phyloP scores from a whole-genome alignment of 1,140 invertebrate species.

The Probaryconus sp. region DNA sequence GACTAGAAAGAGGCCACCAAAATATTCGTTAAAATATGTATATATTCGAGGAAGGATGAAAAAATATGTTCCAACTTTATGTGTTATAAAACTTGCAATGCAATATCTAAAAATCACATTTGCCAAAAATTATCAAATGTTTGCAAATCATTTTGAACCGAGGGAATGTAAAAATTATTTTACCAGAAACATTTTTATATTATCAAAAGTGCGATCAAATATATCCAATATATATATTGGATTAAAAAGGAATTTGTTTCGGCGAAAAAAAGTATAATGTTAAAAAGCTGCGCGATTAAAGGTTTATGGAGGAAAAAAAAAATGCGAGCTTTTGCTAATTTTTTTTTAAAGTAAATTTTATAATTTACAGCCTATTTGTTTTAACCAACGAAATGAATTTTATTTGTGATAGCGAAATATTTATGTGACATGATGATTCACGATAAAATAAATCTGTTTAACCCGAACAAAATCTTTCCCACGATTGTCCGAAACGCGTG shows the following conservation, averaged over 20 bases:
- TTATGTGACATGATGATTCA: conserved; percentile 31
- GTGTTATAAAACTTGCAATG: too few relatives aligned
- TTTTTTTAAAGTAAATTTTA: conserved; percentile 22
- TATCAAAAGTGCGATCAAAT: too few relatives aligned
- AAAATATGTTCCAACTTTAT: background rate
- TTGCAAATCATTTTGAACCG: conserved; percentile 2
- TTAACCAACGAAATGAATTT: conserved; percentile 19
- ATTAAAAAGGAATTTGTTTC: too few relatives aligned
- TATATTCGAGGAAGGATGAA: background rate
- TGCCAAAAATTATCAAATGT: conserved; percentile 3
- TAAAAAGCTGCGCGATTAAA: too few relatives aligned
- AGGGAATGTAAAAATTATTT: too few relatives aligned
- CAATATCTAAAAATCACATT: too few relatives aligned
- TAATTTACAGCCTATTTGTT: conserved; percentile 45
- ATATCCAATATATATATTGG: too few relatives aligned
- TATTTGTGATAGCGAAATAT: conserved; percentile 12
- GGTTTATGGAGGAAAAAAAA: too few relatives aligned
- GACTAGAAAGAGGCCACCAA: conserved; percentile 4
- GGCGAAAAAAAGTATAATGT: too few relatives aligned
- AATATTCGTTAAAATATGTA: conserved; percentile 30
- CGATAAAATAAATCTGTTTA: conserved; percentile 26
- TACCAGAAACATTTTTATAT: too few relatives aligned
- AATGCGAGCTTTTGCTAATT: too few relatives aligned
- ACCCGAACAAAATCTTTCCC: background rate
- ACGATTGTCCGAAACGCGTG: conserved; percentile 4